Evolutionary conservation across 1,140 invertebrate genomes (phyloP), one percentile per base, ranked within the genome.

Genomic region (Melipona quadrifasciata): DNA sequence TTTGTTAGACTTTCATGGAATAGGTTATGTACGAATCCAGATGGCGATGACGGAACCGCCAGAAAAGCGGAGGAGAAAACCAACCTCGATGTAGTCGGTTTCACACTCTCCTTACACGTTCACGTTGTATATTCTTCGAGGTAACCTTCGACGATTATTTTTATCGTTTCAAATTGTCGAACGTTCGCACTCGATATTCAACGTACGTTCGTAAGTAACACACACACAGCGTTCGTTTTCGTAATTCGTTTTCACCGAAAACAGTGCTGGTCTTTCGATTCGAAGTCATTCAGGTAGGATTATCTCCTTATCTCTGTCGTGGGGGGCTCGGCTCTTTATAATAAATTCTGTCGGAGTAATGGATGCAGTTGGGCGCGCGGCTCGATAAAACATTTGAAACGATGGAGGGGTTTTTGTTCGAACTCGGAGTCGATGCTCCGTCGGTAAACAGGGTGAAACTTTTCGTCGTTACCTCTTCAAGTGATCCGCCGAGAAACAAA

Each of bases 1-100:
- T 78, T 84, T 84, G 82, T 84, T 70, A 70, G 82, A 79, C 76
- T 84, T 84, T 76, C 76, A 79, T 51, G 39, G 47, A 72, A 68
- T 76, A 47, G 72, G 58, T 64, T 82, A 61, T 61, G 58, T 61
- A 65, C 53, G 47, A 75, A 39, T 82, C 47, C 34, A 58, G 39
- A 47, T 64, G 27, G 31, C 53, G 55, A 64, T 24, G n/a, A 17
- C 34, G 31, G 21, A 24, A n/a, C 65, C 47, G 47, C 39, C 27
- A 19, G 24, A 61, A 58, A 58, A 39, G 17, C 14, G 6, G 21
- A 47, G 61, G 3, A 57, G 8, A 34, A 67, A 19, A 67, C 19
- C 27, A 21, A n/a, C n/a, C 24, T n/a, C n/a, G 58, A 4, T 6
- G 39, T 24, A 2, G 31, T 31, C 31, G 31, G 31, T 31, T 31